Evolutionary conservation across 2,888 invertebrate genomes (phyloP).

Genomic region (Sympetrum striolatum): DNA sequence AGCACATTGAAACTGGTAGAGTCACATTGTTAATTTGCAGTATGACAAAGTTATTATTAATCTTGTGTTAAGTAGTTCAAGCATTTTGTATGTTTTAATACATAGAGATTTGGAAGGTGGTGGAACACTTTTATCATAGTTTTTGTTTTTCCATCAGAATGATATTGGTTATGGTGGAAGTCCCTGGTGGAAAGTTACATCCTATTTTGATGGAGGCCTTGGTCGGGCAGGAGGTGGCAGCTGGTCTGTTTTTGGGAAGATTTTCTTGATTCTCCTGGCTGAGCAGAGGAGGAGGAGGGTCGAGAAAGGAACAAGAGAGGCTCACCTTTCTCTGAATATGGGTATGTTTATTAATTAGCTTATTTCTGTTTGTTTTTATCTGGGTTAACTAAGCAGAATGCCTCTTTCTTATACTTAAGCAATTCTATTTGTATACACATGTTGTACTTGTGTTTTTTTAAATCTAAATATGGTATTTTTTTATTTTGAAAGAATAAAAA

Average conservation of each 20-base stretch:
- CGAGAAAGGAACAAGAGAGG: conserved; percentile 51
- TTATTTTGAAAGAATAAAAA: no score
- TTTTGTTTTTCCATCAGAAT: conserved; percentile 51
- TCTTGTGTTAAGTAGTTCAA: no score
- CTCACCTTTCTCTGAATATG: conserved; percentile 55
- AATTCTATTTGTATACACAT: no score
- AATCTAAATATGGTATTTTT: no score
- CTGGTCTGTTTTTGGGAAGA: conserved; percentile 59
- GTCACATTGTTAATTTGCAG: no score
- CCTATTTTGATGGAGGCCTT: conserved; percentile 54
- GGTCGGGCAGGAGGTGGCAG: background rate
- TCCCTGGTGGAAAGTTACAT: conserved; percentile 65
- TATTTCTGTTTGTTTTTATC: no score
- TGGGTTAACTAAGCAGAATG: no score
- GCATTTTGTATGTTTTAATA: no score
- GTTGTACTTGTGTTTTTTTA: no score
- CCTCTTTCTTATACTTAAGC: no score
- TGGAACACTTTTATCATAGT: background rate
- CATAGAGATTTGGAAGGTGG: background rate
- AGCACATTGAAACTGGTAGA: no score
- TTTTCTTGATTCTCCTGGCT: conserved; percentile 61
- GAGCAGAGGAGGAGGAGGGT: conserved; percentile 55
- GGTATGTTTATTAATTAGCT: conserved; percentile 50
- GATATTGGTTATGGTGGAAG: conserved; percentile 58
- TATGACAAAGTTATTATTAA: no score